Evolutionary conservation across 2,797 vertebrate species (phyloP), one percentile per base, ranked within the genome.

Genomic region (Xerus rutilus): DNA sequence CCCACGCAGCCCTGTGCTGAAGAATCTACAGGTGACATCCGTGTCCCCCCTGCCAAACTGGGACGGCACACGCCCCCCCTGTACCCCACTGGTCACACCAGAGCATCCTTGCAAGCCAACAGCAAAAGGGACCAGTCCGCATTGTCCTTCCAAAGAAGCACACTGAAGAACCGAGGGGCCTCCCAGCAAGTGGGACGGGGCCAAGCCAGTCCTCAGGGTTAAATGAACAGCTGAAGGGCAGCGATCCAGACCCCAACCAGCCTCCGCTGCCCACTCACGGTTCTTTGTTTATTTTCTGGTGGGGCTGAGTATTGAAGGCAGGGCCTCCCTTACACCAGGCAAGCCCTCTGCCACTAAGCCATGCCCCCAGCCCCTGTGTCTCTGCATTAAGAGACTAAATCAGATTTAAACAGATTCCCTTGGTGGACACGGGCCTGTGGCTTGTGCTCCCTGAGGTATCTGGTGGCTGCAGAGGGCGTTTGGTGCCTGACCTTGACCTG

Each of bases 41-140:
- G 30, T 76, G 32, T 69, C 32, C 67, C 30, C 84, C 43, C 3
- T 10, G n/a, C 39, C 4, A 18, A 74, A 6, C 25, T 64, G 25
- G 43, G 20, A 32, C 0, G 12, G n/a, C 43, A 23, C 9, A 6
- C 59, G 52, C 25, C 89, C 9, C 5, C 79, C 39, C 52, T 25
- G 2, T 21, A 52, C 21, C 3, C 3, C 3, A 0, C 10, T 1
- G 12, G 8, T 12, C 73, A 78, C 25, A 5, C 25, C 35, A 54
- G 49, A 89, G 47, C 21, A 21, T 62, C 5, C 79, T 78, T 30
- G 10, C 73, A 70, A 65, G 45, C 35, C 54, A 54, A 57, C 20
- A 21, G 49, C 54, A 70, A 76, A 43, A 52, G 45, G n/a, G 45
- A 32, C 70, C 57, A 64, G 54, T 28, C 43, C 45, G 32, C 39